Conservation (phyloP, 23 tunicate genomes). For the Trididemnum clinides region DNA sequence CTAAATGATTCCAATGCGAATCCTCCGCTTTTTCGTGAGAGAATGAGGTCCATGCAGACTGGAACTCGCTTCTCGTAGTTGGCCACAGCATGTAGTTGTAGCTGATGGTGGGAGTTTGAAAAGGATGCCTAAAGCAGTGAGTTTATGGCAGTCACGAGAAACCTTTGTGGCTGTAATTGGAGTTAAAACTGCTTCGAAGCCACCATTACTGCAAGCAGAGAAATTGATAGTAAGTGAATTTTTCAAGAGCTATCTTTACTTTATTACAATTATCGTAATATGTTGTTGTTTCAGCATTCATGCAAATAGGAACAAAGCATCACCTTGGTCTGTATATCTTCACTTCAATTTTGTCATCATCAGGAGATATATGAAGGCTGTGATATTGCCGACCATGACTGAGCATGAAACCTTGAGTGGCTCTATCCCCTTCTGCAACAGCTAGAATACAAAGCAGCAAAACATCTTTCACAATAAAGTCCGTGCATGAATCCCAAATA, state of each 20-base stretch:
- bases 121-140: conserved; percentile 64
- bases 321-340: conserved; percentile 76
- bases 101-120: conserved; percentile 26
- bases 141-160: no score
- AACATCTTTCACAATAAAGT: no score
- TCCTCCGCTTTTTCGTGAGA: conserved; percentile 72
- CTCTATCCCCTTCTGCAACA: conserved; percentile 2
- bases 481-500: no score
- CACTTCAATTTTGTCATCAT: conserved; percentile 76
- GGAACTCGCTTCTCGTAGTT: conserved; percentile 44
- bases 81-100: conserved; percentile 93
- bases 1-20: conserved; percentile 75
- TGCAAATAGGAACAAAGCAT: no score
- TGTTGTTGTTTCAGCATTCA: no score
- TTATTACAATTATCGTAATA: no score
- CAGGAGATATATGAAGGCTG: conserved; percentile 40
- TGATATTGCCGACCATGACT: conserved; percentile 94
- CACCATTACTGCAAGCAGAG: no score
- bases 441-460: no score
- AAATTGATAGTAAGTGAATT: no score
- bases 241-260: no score
- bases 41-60: conserved; percentile 36
- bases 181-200: no score
- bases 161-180: no score
- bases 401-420: conserved; percentile 60